Conservation (phyloP, 1,140 invertebrate genomes). For the Lucilia sericata region DNA sequence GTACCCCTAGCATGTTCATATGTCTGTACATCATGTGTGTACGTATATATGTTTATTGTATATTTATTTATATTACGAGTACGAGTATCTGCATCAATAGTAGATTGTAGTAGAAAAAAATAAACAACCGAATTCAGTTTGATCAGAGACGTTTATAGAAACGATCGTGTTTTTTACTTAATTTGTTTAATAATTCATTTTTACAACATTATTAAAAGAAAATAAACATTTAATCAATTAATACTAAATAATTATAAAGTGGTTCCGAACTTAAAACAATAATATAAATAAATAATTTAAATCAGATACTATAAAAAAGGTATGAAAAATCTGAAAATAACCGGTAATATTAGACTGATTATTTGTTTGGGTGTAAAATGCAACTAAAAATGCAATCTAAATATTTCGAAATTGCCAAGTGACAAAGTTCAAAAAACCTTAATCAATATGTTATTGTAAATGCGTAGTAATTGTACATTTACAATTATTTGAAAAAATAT, state of each 20-base stretch:
- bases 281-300: not conserved
- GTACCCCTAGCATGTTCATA: no score
- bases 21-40: no score
- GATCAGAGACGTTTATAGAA: not conserved
- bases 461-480: not conserved
- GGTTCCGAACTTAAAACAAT: not conserved
- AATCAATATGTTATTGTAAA: not conserved
- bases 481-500: not conserved
- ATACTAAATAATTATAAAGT: not conserved
- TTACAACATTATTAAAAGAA: not conserved
- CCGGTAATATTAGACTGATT: no score
- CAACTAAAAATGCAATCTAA: not conserved
- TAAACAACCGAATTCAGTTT: not conserved
- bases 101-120: not conserved
- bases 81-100: not conserved
- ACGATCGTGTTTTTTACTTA: not conserved
- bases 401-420: not conserved
- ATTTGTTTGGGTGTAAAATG: no score
- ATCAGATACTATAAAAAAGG: not conserved
- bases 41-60: no score
- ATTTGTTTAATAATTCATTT: not conserved
- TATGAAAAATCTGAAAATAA: not conserved
- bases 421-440: not conserved
- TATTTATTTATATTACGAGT: not conserved
- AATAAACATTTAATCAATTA: not conserved